Percentiles rank a stretch among this genome's conserved stretches.
Conservation (phyloP, 2,113 vertebrate genomes). For the Sorex araneus region DNA sequence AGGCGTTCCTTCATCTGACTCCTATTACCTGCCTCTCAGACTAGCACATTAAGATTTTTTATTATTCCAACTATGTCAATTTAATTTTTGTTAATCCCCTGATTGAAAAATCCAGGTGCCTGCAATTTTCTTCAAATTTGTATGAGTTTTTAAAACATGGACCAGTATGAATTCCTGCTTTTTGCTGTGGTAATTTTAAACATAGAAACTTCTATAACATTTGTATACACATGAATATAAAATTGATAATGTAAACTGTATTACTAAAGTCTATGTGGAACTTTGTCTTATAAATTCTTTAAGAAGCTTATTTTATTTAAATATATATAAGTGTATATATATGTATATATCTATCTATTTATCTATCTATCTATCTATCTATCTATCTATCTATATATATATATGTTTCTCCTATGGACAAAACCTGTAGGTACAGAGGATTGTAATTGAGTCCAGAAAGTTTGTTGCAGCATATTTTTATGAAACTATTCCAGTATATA, state of each 20-base stretch:
- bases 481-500: too few relatives aligned
- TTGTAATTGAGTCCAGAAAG: too few relatives aligned
- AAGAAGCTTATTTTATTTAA: too few relatives aligned
- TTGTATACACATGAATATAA: too few relatives aligned
- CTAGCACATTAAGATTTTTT: neutral
- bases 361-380: too few relatives aligned
- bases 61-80: neutral
- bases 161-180: too few relatives aligned
- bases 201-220: neutral
- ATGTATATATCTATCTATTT: too few relatives aligned
- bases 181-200: neutral
- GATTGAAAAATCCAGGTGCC: fast-evolving
- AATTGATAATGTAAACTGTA: neutral
- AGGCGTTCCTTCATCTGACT: neutral
- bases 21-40: neutral
- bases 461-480: neutral
- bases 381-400: too few relatives aligned
- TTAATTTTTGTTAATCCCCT: neutral
- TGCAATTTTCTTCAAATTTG: neutral
- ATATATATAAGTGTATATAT: too few relatives aligned
- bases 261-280: neutral
- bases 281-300: neutral
- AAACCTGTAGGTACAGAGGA: neutral
- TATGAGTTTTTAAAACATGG: neutral
- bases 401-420: neutral